Conservation (phyloP, 2,888 invertebrate species). For the Pasiphila rectangulata region DNA sequence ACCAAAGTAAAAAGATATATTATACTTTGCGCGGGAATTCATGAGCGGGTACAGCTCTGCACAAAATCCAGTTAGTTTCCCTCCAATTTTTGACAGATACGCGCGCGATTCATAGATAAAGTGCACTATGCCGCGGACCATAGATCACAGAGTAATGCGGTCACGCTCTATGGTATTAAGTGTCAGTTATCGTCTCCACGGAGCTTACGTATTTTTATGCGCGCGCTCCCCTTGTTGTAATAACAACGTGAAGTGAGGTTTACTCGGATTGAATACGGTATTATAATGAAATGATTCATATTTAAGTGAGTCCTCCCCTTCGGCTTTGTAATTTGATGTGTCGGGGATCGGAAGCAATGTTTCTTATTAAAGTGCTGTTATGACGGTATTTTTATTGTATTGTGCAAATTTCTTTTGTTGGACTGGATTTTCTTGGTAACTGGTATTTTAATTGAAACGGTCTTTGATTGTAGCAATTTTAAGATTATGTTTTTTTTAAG, state of each 20-base stretch:
- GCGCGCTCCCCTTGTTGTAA: constrained; percentile 72
- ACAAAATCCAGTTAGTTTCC: constrained; percentile 52
- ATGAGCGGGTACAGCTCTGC: constrained; percentile 40
- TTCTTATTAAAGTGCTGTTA: constrained; percentile 78
- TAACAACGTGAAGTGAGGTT: constrained; percentile 78
- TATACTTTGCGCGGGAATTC: constrained; percentile 33
- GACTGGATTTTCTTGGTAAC: constrained; percentile 11
- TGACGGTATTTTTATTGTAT: constrained; percentile 65
- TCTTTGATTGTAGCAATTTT: background rate
- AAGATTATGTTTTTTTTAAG: background rate
- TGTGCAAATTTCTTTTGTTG: constrained; percentile 40
- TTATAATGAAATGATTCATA: constrained; percentile 82
- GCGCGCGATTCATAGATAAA: constrained; percentile 67
- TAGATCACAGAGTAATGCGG: constrained; percentile 80
- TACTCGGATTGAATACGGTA: constrained; percentile 79
- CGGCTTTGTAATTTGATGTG: constrained; percentile 71
- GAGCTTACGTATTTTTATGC: constrained; percentile 77
- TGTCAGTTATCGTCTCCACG: constrained; percentile 79
- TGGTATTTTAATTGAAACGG: constrained; percentile 5
- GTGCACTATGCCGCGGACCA: constrained; percentile 63
- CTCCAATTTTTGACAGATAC: constrained; percentile 62
- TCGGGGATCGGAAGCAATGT: constrained; percentile 74
- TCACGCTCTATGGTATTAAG: constrained; percentile 80
- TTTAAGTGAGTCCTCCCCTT: constrained; percentile 79
- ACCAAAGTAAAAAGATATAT: constrained; percentile 41